These are phyloP conservation scores for human (Homo sapiens) DNA, from an alignment of 2,113 vertebrate species.

Conservation along the genomic window DNA sequence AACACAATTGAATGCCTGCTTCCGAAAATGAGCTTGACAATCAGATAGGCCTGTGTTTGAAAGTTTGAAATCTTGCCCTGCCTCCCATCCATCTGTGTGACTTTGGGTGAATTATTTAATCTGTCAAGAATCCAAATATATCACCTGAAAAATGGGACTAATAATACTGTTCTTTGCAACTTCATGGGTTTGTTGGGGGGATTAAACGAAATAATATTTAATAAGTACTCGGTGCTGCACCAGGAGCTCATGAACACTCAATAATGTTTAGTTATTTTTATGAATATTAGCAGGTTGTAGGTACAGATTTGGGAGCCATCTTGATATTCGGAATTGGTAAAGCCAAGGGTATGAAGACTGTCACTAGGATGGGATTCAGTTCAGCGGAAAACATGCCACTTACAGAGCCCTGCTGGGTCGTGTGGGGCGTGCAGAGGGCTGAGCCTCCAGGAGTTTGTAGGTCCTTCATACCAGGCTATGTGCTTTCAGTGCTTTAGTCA, in stretches of 20 bases:
- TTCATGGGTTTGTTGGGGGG: background rate
- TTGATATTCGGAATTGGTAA: background rate
- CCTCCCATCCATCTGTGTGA: background rate
- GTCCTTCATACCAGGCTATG: background rate
- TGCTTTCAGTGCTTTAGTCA: background rate
- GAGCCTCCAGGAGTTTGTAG: background rate
- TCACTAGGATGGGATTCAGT: background rate
- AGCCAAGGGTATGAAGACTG: background rate
- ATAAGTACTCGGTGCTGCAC: background rate
- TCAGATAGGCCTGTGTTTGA: background rate
- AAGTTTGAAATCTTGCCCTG: background rate
- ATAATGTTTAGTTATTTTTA: background rate
- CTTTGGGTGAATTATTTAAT: background rate
- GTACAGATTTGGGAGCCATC: background rate
- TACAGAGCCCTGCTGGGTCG: accelerated
- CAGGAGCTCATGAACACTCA: background rate
- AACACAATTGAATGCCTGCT: background rate
- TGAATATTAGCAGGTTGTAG: background rate
- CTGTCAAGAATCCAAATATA: background rate
- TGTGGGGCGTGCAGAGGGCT: accelerated
- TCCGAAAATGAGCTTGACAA: background rate
- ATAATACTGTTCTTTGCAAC: too few species aligned
- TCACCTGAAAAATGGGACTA: background rate
- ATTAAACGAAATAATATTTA: background rate
- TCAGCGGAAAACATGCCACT: too few species aligned